Base-by-base conservation (phyloP, 2,888 invertebrate genomes). In the Metallyticus violacea region DNA sequence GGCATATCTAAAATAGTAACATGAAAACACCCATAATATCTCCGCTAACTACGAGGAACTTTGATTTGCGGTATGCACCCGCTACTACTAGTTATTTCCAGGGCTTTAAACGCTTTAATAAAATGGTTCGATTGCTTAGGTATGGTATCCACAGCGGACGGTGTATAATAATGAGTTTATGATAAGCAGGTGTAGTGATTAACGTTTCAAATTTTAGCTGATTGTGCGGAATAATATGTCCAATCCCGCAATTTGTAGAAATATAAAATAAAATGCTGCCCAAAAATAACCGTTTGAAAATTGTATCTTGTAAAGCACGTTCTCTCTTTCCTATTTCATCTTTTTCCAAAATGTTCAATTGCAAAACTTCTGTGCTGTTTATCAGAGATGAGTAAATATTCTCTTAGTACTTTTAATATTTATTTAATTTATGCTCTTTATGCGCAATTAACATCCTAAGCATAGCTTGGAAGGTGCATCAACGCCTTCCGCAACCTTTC, bases 211-310 rank as follows among this genome's bases (percentile, higher is more conserved):
- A n/a, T n/a, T n/a, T n/a, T n/a, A n/a, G n/a, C n/a, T n/a, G n/a
- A n/a, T n/a, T n/a, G n/a, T n/a, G n/a, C n/a, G n/a, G n/a, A n/a
- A n/a, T n/a, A n/a, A n/a, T n/a, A n/a, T n/a, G n/a, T n/a, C n/a
- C n/a, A n/a, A n/a, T n/a, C n/a, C n/a, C n/a, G n/a, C n/a, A 62
- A 15, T 62, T 9, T 62, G 2, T 15, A 15, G 40, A 3, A 15
- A 0, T 62, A 62, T 4, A 62, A 62, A 62, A 62, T 4, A 62
- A 62, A 62, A 22, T 62, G 15, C 4, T 62, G 40, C 1, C 15
- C 30, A 29, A 81, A 81, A n/a, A 84, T 28, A 15, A 79, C 79
- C 76, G 15, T 85, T 25, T 78, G 85, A 84, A 76, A 28, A 86
- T n/a, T n/a, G n/a, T n/a, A n/a, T 62, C 40, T 62, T 15, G 40